Percentiles rank a stretch among this genome's conserved stretches.
Evolutionary conservation across 1,140 invertebrate species (phyloP).

Genomic region (Pissodes strobi): DNA sequence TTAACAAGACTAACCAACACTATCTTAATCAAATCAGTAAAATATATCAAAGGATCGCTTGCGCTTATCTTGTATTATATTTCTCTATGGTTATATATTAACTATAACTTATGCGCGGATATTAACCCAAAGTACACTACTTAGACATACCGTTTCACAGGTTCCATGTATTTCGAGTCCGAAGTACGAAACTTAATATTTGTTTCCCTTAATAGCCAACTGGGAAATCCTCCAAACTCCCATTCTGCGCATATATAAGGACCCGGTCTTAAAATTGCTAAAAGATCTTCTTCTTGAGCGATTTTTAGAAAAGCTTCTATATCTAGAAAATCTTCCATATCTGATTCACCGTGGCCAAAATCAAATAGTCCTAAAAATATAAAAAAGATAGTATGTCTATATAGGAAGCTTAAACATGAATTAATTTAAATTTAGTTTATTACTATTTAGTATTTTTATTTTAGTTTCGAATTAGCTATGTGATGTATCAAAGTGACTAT

Average conservation of each 20-base stretch:
- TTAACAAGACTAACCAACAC: no score
- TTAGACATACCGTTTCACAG: constrained; percentile 57
- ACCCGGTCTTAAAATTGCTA: constrained; percentile 85
- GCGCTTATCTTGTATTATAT: no score
- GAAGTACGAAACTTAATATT: constrained; percentile 58
- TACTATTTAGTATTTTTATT: not conserved
- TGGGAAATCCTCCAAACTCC: constrained; percentile 59
- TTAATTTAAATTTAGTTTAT: not conserved
- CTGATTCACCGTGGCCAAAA: constrained; percentile 69
- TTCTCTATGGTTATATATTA: no score
- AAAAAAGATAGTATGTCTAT: no score
- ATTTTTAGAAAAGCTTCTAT: constrained; percentile 71
- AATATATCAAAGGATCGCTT: no score
- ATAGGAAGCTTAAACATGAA: not conserved
- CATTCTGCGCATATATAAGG: constrained; percentile 92
- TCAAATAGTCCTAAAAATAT: constrained; percentile 61
- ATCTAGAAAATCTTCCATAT: constrained; percentile 66
- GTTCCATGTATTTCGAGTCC: constrained; percentile 54
- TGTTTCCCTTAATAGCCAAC: constrained; percentile 38
- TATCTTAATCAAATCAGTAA: no score
- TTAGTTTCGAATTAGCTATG: no score
- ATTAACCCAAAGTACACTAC: constrained; percentile 14
- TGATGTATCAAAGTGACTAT: no score
- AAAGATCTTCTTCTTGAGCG: constrained; percentile 79
- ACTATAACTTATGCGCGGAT: no score